phyloP scores from a whole-genome alignment of 2,888 invertebrate genomes.

The Brachyopa scutellaris region DNA sequence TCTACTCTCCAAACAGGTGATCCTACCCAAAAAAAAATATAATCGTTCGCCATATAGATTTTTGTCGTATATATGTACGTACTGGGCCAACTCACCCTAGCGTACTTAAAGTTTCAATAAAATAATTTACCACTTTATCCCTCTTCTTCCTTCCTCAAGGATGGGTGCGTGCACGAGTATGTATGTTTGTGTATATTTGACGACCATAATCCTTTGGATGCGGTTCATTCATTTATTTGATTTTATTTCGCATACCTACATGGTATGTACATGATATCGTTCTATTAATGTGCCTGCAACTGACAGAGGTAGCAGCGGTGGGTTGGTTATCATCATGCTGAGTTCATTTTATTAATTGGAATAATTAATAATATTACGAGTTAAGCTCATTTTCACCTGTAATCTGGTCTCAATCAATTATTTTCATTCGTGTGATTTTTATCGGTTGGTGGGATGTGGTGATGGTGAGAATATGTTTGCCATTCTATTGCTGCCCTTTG shows the following conservation, averaged over 20 bases:
- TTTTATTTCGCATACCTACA: constrained; percentile 52
- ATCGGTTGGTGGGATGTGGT: neutral
- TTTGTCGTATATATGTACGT: neutral
- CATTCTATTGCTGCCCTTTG: neutral
- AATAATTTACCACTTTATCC: constrained; percentile 31
- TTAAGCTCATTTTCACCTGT: constrained; percentile 75
- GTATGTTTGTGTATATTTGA: constrained; percentile 17
- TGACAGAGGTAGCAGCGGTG: neutral
- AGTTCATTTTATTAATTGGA: constrained; percentile 80
- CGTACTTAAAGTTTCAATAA: constrained; percentile 23
- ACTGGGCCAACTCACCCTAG: neutral
- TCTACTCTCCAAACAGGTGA: constrained; percentile 28
- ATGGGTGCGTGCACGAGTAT: too few relatives aligned
- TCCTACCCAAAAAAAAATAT: constrained; percentile 1
- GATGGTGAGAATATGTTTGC: neutral
- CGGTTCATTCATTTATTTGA: constrained; percentile 42
- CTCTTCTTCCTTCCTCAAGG: neutral
- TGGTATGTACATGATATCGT: too few relatives aligned
- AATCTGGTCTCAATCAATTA: constrained; percentile 67
- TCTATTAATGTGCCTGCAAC: neutral
- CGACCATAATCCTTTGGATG: constrained; percentile 56
- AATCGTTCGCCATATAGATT: neutral
- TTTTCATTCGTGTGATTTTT: constrained; percentile 29
- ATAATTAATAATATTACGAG: constrained; percentile 81
- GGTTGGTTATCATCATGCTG: too few relatives aligned